These are phyloP conservation scores for Megatriorchis doriae DNA, from an alignment of 2,113 vertebrate species.

Conservation along the genomic window DNA sequence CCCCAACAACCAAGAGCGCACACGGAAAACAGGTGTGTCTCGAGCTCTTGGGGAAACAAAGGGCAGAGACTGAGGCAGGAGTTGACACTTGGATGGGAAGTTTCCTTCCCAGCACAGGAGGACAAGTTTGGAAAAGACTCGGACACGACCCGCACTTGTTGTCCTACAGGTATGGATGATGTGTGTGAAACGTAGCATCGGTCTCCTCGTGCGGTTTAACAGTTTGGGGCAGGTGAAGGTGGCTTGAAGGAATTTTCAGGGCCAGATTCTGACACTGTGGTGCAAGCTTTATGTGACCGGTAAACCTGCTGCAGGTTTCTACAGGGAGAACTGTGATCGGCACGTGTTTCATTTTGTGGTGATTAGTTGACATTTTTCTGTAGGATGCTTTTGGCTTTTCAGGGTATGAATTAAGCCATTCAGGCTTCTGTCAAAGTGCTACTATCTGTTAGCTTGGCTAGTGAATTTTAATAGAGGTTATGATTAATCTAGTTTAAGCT, in stretches of 20 bases:
- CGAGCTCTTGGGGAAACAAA: background rate
- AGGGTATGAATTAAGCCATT: background rate
- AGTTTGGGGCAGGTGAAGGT: background rate
- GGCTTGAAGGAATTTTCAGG: background rate
- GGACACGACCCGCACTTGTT: background rate
- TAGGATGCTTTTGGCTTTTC: background rate
- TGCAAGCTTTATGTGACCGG: background rate
- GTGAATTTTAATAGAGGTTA: background rate
- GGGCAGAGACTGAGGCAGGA: background rate
- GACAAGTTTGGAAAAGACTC: background rate
- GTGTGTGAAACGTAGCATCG: background rate
- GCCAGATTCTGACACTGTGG: background rate
- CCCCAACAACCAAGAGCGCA: background rate
- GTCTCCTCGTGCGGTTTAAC: background rate
- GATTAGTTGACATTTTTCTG: background rate
- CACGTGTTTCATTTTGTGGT: background rate
- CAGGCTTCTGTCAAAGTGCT: background rate
- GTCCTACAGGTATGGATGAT: slow-evolving; percentile 6
- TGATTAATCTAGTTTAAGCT: background rate
- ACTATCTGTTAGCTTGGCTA: background rate
- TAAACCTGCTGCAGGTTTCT: background rate
- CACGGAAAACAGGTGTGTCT: slow-evolving; percentile 15
- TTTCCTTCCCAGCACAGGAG: background rate
- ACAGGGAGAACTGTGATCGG: rapidly evolving
- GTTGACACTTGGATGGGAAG: background rate